A percentile compares a stretch with the other conserved stretches of the same genome.
Evolutionary conservation across 2,113 vertebrate species (phyloP).

Genomic region (Suricata suricatta): DNA sequence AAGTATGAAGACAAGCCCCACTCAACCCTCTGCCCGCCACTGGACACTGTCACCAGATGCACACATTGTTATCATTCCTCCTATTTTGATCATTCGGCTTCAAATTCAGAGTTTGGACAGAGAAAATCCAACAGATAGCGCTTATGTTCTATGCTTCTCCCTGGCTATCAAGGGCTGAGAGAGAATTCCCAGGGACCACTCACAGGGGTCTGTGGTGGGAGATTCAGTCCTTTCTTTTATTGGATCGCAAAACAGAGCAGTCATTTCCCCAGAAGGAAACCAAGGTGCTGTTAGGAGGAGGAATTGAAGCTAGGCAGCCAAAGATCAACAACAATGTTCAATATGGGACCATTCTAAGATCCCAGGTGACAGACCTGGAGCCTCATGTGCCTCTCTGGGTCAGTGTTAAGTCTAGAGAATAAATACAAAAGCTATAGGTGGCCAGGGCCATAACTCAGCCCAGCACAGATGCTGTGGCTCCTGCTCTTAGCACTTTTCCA

Average conservation of each 20-base stretch:
- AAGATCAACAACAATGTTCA: neutral
- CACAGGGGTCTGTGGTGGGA: neutral
- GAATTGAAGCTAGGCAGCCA: neutral
- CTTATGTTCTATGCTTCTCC: neutral
- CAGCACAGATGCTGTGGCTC: too few relatives aligned
- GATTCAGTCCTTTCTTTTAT: neutral
- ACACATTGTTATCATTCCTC: neutral
- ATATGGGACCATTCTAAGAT: neutral
- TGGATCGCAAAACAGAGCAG: neutral
- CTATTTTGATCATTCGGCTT: neutral
- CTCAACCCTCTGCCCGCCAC: neutral
- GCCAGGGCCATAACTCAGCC: neutral
- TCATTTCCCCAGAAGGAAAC: neutral
- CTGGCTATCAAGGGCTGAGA: neutral
- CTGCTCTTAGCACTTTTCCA: neutral
- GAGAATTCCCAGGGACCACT: neutral
- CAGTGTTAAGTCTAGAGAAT: neutral
- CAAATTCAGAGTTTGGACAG: neutral
- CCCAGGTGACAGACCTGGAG: neutral
- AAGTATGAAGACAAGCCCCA: neutral
- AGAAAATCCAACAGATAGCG: neutral
- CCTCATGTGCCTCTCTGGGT: neutral
- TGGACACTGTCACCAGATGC: neutral
- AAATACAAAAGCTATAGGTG: neutral
- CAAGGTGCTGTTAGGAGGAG: too few relatives aligned